Evolutionary conservation across 2,113 vertebrate species (phyloP).

Genomic region (Tyto alba): DNA sequence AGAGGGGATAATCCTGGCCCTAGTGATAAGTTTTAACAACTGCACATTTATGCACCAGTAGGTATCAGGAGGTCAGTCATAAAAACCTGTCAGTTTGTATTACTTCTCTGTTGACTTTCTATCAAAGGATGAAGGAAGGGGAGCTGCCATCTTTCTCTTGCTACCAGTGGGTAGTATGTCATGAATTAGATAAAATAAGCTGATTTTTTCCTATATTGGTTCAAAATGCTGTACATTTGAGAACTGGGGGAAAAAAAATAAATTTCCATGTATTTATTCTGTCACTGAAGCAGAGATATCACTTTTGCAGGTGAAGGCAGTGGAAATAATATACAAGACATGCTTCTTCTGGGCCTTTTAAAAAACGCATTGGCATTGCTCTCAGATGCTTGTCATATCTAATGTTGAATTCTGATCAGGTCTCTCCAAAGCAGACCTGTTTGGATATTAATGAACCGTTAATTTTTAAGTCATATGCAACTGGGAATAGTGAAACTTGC

Average conservation of each 20-base stretch:
- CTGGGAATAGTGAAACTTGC: not conserved
- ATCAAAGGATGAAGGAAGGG: slow-evolving; percentile 14
- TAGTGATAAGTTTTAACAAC: slow-evolving; percentile 48
- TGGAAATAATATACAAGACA: not conserved
- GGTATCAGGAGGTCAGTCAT: slow-evolving; percentile 58
- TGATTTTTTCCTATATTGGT: not conserved
- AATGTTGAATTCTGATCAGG: not conserved
- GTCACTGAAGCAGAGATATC: not conserved
- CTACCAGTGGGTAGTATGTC: not conserved
- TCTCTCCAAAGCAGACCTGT: not conserved
- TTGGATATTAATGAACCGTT: slow-evolving; percentile 31
- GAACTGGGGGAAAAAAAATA: not conserved
- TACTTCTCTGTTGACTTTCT: slow-evolving; percentile 39
- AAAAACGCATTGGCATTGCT: not conserved
- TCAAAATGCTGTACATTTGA: not conserved
- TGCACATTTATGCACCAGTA: slow-evolving; percentile 46
- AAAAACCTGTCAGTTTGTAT: slow-evolving; percentile 56
- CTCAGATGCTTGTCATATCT: not conserved
- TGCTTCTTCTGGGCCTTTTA: not conserved
- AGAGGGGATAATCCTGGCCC: slow-evolving; percentile 35
- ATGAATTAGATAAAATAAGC: not conserved
- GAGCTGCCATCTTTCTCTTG: not conserved
- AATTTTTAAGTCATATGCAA: slow-evolving; percentile 20
- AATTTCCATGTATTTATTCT: not conserved
- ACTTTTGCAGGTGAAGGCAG: not conserved